A percentile compares a stretch with the other conserved stretches of the same genome.
Evolutionary conservation across 2,113 vertebrate species (phyloP).

Genomic region (Varanus komodoensis): DNA sequence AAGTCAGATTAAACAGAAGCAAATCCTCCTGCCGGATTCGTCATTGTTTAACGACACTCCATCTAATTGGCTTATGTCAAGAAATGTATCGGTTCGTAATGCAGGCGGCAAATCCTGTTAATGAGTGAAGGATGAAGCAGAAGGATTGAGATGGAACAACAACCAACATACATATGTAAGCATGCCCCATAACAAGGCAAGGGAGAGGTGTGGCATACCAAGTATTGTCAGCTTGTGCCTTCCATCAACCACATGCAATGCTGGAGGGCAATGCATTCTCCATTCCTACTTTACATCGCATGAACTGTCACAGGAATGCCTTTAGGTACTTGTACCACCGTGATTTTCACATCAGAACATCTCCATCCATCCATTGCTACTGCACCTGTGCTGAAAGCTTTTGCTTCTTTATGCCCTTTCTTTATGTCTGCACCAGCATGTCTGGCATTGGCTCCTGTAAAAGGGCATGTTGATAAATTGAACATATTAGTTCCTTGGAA

Average conservation of each 20-base stretch:
- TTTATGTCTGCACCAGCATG: neutral
- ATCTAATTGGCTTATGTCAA: neutral
- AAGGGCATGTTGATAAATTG: neutral
- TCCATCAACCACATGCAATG: no score
- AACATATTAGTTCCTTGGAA: neutral
- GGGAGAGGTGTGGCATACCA: no score
- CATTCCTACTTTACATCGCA: neutral
- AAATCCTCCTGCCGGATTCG: neutral
- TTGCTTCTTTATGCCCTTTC: neutral
- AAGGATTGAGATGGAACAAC: neutral
- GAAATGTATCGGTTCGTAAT: neutral
- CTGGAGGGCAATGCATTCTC: no score
- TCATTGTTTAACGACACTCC: neutral
- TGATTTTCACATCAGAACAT: neutral
- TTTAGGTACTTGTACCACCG: neutral
- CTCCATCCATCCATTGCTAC: neutral
- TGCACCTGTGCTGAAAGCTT: neutral
- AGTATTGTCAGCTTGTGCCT: no score
- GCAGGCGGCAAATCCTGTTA: neutral
- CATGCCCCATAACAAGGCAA: neutral
- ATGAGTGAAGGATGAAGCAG: neutral
- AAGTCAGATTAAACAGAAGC: neutral
- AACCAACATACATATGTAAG: neutral
- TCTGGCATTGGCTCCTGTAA: neutral
- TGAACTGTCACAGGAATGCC: neutral